A percentile compares a stretch with the other conserved stretches of the same genome.
These are phyloP conservation scores for Trialeurodes vaporariorum DNA, from an alignment of 1,140 invertebrate species.

Conservation along the genomic window DNA sequence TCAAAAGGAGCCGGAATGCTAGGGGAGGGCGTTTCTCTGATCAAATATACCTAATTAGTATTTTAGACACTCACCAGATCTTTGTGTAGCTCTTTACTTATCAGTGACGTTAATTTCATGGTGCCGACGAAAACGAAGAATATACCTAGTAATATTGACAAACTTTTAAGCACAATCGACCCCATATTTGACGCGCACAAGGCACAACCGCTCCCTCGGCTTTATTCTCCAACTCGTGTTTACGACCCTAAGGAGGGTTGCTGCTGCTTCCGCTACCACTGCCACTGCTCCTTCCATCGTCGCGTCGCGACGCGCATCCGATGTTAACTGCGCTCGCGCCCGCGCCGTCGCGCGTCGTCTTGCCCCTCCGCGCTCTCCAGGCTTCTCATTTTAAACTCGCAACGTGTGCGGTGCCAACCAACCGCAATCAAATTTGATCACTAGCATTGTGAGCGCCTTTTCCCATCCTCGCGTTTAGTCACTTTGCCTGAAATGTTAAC, in stretches of 20 bases:
- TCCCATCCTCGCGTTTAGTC: no score
- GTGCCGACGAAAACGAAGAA: constrained; percentile 93
- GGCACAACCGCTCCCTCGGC: not conserved
- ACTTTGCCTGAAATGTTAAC: no score
- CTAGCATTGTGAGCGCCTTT: no score
- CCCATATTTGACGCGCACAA: constrained; percentile 36
- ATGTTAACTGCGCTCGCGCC: not conserved
- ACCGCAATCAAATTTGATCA: no score
- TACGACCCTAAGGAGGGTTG: not conserved
- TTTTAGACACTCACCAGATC: constrained; percentile 72
- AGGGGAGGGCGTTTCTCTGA: no score
- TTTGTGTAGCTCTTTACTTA: constrained; percentile 91
- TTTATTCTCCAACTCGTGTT: not conserved
- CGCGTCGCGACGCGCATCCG: no score
- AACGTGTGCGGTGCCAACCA: no score
- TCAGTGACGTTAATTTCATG: constrained; percentile 79
- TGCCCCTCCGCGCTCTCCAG: no score
- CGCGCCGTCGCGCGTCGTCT: not conserved
- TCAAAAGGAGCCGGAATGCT: no score
- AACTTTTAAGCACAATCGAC: constrained; percentile 75
- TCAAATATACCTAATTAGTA: no score
- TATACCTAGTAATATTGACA: constrained; percentile 81
- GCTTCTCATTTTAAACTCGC: no score
- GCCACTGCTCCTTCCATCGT: no score
- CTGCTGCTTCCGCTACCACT: not conserved